A percentile compares a stretch with the other conserved stretches of the same genome.
These are phyloP conservation scores for Petrolisthes cinctipes DNA, from an alignment of 2,888 invertebrate genomes.

Conservation along the genomic window DNA sequence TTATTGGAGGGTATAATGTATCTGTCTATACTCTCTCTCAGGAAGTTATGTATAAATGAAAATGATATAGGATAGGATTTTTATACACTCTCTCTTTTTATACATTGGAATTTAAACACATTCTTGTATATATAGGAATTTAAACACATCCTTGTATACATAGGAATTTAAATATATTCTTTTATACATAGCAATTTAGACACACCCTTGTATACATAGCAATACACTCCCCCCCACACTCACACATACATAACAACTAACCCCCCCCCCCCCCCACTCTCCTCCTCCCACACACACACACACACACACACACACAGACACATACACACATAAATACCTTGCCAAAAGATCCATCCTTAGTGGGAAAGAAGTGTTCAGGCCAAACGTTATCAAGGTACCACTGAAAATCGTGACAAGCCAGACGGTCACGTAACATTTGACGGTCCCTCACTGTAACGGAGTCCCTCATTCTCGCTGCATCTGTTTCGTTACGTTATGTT, in stretches of 20 bases:
- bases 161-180: background rate
- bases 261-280: no score
- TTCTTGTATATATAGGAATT: background rate
- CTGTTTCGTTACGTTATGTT: conserved; percentile 68
- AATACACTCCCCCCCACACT: background rate
- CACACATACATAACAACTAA: no score
- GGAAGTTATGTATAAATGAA: background rate
- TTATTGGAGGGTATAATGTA: no score
- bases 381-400: conserved; percentile 96
- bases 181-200: background rate
- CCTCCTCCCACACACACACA: background rate
- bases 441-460: conserved; percentile 77
- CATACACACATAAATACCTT: conserved; percentile 74
- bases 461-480: conserved; percentile 76
- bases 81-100: no score
- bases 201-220: background rate
- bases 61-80: background rate
- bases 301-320: background rate
- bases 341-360: conserved; percentile 88
- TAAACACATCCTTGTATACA: background rate
- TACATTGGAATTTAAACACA: background rate
- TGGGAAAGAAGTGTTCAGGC: conserved; percentile 96
- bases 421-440: conserved; percentile 76
- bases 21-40: background rate
- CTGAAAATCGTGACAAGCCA: conserved; percentile 87